A percentile compares a stretch with the other conserved stretches of the same genome.
These are phyloP conservation scores for Metopolophium dirhodum DNA, from an alignment of 1,140 invertebrate genomes.

Conservation along the genomic window DNA sequence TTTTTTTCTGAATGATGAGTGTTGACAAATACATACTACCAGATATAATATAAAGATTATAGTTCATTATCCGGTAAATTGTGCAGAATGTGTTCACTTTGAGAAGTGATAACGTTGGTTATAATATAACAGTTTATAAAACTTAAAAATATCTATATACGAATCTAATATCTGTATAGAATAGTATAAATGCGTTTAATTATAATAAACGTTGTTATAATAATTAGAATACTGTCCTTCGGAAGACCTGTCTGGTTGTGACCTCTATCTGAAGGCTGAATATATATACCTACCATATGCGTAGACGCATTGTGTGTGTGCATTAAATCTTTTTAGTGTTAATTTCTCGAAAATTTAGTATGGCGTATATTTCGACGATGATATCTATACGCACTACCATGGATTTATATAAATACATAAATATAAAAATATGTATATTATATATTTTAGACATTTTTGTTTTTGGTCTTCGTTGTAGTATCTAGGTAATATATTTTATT, in stretches of 20 bases:
- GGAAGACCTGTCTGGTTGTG: constrained; percentile 17
- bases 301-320: neutral
- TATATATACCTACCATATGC: neutral
- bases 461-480: neutral
- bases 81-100: neutral
- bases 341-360: neutral
- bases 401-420: neutral
- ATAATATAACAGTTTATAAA: neutral
- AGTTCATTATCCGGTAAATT: neutral
- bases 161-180: neutral
- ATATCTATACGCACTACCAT: neutral
- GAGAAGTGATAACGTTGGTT: neutral
- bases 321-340: constrained; percentile 20
- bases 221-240: constrained; percentile 42
- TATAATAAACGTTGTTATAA: neutral
- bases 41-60: neutral
- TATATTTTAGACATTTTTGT: neutral
- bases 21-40: neutral
- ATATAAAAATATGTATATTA: neutral
- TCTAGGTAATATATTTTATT: neutral
- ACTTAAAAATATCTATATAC: neutral
- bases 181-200: neutral
- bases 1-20: neutral
- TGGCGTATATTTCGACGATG: neutral
- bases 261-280: constrained; percentile 42